phyloP scores from a whole-genome alignment of 2,113 vertebrate species.

The Guaruba guarouba region DNA sequence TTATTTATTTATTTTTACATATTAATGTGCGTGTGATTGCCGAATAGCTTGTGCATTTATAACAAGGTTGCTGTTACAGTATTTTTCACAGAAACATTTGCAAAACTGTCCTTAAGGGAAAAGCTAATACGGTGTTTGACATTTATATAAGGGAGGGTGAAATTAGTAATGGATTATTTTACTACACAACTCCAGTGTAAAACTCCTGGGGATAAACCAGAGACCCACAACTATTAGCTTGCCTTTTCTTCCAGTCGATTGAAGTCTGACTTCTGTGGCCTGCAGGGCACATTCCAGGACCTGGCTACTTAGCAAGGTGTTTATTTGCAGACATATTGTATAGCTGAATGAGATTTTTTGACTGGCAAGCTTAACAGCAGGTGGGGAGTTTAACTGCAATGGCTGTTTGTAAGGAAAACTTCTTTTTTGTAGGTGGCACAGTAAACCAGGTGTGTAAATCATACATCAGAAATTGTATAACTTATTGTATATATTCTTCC shows the following conservation, averaged over 20 bases:
- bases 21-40: background rate
- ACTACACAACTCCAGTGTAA: accelerated
- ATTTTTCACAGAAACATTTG: background rate
- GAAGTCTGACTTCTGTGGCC: background rate
- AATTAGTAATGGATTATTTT: background rate
- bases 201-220: background rate
- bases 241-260: background rate
- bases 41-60: background rate
- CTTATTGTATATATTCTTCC: accelerated
- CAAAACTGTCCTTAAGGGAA: background rate
- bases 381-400: background rate
- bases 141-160: background rate
- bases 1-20: background rate
- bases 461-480: background rate
- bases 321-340: background rate
- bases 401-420: background rate
- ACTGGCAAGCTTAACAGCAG: background rate
- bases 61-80: background rate
- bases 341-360: background rate
- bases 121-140: background rate
- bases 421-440: background rate
- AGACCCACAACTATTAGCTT: background rate
- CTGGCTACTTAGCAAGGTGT: background rate
- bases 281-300: background rate
- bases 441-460: background rate